Percentiles rank a stretch among this genome's conserved stretches.
Evolutionary conservation across 2,797 vertebrate species (phyloP).

Genomic region (Apodemus agrarius): DNA sequence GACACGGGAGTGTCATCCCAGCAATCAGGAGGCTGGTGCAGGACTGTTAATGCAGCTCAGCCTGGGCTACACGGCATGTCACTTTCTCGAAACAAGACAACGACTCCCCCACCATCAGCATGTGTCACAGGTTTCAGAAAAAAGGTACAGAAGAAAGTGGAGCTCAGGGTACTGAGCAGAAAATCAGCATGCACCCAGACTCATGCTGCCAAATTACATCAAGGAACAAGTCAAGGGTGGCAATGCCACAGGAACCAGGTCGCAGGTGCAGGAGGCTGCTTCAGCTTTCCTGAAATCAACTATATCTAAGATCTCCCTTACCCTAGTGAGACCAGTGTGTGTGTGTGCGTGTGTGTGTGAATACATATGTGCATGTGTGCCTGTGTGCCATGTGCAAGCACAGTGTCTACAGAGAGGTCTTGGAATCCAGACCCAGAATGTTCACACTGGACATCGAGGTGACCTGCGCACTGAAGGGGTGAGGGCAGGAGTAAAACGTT

Average conservation of each 20-base stretch:
- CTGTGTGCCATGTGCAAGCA: not conserved
- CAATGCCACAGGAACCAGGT: rapidly evolving
- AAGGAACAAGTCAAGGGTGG: not conserved
- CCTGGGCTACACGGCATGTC: not conserved
- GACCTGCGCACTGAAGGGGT: not conserved
- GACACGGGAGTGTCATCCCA: too few relatives aligned
- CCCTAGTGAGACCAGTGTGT: not conserved
- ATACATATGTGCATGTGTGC: too few relatives aligned
- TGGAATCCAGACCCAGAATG: too few relatives aligned
- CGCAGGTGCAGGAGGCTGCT: rapidly evolving
- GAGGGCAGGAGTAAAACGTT: not conserved
- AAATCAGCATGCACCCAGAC: not conserved
- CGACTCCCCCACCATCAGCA: not conserved
- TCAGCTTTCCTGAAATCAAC: not conserved
- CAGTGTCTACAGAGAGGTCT: not conserved
- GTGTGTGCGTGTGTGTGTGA: not conserved
- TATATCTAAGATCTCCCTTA: not conserved
- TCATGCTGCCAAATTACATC: not conserved
- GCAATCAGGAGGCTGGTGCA: not conserved
- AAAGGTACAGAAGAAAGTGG: not conserved
- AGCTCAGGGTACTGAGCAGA: not conserved
- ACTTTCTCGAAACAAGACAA: not conserved
- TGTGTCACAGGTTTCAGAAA: not conserved
- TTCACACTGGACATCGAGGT: rapidly evolving
- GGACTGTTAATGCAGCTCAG: not conserved